A percentile compares a stretch with the other conserved stretches of the same genome.
Conservation (phyloP, 2,888 invertebrate genomes). For the Pyrgus malvae region DNA sequence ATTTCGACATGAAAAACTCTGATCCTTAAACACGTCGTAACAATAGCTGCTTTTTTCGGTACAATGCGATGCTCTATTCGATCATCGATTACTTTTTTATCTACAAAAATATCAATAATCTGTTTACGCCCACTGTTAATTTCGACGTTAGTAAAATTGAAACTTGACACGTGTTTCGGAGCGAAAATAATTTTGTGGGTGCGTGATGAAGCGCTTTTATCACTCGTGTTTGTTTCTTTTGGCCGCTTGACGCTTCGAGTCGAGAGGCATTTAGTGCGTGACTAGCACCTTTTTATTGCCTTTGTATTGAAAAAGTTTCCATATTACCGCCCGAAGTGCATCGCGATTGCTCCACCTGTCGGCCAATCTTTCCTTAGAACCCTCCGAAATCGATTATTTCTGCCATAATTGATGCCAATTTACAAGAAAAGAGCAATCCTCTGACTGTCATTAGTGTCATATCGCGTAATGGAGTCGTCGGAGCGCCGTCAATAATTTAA, state of each 20-base stretch:
- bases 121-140: constrained; percentile 81
- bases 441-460: constrained; percentile 52
- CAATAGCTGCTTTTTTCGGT: constrained; percentile 70
- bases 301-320: constrained; percentile 73
- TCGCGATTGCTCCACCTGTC: constrained; percentile 54
- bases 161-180: constrained; percentile 80
- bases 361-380: constrained; percentile 42
- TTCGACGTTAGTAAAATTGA: constrained; percentile 78
- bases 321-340: constrained; percentile 45
- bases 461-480: constrained; percentile 58
- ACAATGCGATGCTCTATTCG: constrained; percentile 64
- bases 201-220: constrained; percentile 75
- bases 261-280: constrained; percentile 75
- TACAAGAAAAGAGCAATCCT: constrained; percentile 39
- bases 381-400: constrained; percentile 49
- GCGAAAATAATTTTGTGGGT: constrained; percentile 77
- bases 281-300: constrained; percentile 75
- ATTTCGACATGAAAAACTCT: constrained; percentile 58
- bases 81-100: constrained; percentile 82
- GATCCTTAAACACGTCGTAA: constrained; percentile 62
- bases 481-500: constrained; percentile 45
- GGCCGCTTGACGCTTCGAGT: constrained; percentile 61
- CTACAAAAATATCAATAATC: constrained; percentile 78
- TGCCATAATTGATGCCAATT: constrained; percentile 61
- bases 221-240: constrained; percentile 77